A percentile compares a stretch with the other conserved stretches of the same genome.
These are phyloP conservation scores for Aulostomus chinensis DNA, from an alignment of 2,797 vertebrate genomes.

Conservation along the genomic window DNA sequence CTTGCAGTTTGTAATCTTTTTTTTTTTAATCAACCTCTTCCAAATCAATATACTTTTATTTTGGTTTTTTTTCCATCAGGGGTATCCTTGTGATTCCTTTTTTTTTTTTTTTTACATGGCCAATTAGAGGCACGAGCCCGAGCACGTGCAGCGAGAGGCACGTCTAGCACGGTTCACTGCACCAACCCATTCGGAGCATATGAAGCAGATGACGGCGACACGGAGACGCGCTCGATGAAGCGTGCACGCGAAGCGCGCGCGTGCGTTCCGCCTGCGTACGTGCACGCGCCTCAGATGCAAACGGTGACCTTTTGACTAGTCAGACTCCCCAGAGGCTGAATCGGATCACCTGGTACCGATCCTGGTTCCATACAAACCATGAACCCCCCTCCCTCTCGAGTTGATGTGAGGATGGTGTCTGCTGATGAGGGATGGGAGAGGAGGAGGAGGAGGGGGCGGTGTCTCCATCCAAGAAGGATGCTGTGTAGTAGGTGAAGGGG, in stretches of 20 bases:
- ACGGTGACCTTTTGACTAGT: too few species aligned
- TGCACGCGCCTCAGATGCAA: too few species aligned
- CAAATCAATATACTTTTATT: too few species aligned
- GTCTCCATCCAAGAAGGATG: constrained; percentile 54
- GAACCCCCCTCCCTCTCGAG: not conserved
- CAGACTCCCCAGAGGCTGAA: too few species aligned
- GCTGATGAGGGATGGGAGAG: constrained; percentile 23
- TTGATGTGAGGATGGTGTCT: constrained; percentile 49
- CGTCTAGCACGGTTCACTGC: constrained; percentile 49
- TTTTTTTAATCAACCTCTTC: too few species aligned
- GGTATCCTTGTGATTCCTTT: constrained; percentile 10
- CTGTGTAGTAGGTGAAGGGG: constrained; percentile 61
- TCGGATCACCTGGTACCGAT: too few species aligned
- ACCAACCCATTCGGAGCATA: constrained; percentile 51
- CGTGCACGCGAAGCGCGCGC: too few species aligned
- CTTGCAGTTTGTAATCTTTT: too few species aligned
- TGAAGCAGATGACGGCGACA: constrained; percentile 30
- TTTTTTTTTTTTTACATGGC: constrained; percentile 15
- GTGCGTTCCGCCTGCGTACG: too few species aligned
- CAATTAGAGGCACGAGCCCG: constrained; percentile 67
- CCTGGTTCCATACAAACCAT: too few species aligned
- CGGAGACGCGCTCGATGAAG: too few species aligned
- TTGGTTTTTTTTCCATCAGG: constrained; percentile 25
- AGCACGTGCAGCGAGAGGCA: constrained; percentile 65
- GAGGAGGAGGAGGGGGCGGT: constrained; percentile 43